These are phyloP conservation scores for Bubo bubo DNA, from an alignment of 2,113 vertebrate genomes.

Conservation along the genomic window DNA sequence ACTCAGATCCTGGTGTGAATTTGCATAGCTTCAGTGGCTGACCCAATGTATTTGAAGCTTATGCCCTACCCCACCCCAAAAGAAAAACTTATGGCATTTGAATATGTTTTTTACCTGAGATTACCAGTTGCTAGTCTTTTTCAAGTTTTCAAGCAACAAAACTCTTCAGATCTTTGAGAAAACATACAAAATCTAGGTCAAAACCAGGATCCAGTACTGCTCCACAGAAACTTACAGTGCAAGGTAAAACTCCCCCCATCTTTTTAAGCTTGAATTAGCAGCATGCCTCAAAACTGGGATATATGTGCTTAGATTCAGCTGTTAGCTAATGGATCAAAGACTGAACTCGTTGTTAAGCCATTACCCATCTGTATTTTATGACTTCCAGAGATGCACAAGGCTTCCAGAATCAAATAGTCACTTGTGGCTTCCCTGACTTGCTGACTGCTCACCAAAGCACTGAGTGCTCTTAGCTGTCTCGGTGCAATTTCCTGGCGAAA, in stretches of 20 bases:
- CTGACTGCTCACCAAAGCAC: slow-evolving; percentile 31
- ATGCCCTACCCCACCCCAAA: not conserved
- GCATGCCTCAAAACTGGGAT: not conserved
- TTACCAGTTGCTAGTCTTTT: not conserved
- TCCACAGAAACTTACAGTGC: not conserved
- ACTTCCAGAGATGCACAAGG: slow-evolving; percentile 30
- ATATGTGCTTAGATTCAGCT: not conserved
- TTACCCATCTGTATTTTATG: slow-evolving; percentile 57
- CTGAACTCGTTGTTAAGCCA: slow-evolving; percentile 22
- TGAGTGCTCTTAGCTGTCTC: not conserved
- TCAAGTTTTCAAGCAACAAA: not conserved
- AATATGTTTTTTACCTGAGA: not conserved
- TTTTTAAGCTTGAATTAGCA: slow-evolving; percentile 8
- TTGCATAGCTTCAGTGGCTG: not conserved
- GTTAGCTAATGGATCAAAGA: slow-evolving; percentile 23
- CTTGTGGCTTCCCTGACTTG: slow-evolving; percentile 18
- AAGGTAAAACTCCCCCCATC: not conserved
- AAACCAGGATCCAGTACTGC: not conserved
- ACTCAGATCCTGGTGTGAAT: not conserved
- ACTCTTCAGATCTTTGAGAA: not conserved
- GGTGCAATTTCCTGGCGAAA: slow-evolving; percentile 43
- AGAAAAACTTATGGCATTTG: not conserved
- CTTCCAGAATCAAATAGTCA: slow-evolving; percentile 25
- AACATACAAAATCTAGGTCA: not conserved
- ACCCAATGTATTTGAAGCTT: not conserved